phyloP scores from a whole-genome alignment of 2,888 invertebrate genomes.

The Andrena dorsata region DNA sequence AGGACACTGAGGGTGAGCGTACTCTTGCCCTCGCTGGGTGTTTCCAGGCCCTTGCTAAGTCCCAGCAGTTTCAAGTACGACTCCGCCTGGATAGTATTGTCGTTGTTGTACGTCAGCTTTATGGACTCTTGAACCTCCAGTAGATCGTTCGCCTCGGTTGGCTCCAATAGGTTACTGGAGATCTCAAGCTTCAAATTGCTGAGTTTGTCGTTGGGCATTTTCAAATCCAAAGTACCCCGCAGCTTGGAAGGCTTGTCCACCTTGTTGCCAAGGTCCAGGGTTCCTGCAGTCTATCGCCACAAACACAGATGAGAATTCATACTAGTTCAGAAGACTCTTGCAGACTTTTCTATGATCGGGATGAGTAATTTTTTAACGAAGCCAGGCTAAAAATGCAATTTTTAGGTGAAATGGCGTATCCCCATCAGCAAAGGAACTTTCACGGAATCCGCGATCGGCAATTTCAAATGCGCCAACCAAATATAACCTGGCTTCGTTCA shows the following conservation, averaged over 20 bases:
- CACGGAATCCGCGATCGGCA: no score
- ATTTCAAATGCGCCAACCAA: no score
- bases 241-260: conserved; percentile 85
- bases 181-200: conserved; percentile 86
- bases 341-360: no score
- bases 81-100: conserved; percentile 86
- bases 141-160: conserved; percentile 72
- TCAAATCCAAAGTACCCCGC: conserved; percentile 85
- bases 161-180: conserved; percentile 79
- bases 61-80: conserved; percentile 65
- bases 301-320: not conserved
- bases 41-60: conserved; percentile 80
- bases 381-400: no score
- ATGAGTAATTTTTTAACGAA: no score
- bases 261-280: conserved; percentile 69
- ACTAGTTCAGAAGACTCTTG: not conserved
- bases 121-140: conserved; percentile 83
- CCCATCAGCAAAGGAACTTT: no score
- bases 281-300: conserved; percentile 71
- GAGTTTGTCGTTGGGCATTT: conserved; percentile 87
- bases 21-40: conserved; percentile 82
- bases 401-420: no score
- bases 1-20: conserved; percentile 85
- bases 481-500: no score
- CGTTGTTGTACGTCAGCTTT: conserved; percentile 86